Conservation (phyloP, 2,113 vertebrate species). For the Dasypus novemcinctus region DNA sequence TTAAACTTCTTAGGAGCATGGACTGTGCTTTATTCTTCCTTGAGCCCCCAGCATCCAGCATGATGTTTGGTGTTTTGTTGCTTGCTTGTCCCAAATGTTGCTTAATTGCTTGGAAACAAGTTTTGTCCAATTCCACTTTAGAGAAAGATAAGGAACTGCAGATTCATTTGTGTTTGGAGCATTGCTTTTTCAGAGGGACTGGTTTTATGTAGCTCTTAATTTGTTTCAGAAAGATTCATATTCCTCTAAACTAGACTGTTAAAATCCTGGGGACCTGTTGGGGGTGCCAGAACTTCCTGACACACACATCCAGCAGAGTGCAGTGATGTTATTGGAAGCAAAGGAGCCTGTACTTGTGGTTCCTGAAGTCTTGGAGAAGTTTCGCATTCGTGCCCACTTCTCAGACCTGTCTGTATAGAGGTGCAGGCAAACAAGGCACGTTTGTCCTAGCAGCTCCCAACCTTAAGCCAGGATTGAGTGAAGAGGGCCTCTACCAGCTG, state of each 20-base stretch:
- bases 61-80: background rate
- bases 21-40: background rate
- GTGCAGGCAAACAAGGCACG: background rate
- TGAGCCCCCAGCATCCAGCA: background rate
- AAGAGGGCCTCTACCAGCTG: background rate
- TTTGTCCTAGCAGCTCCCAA: background rate
- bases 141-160: background rate
- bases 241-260: slow-evolving; percentile 21
- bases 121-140: background rate
- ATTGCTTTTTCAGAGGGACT: slow-evolving; percentile 10
- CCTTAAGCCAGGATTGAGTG: background rate
- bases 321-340: background rate
- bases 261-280: background rate
- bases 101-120: background rate
- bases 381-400: background rate
- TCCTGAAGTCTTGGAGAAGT: background rate
- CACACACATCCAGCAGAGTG: background rate
- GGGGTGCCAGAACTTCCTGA: background rate
- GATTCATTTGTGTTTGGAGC: slow-evolving; percentile 21
- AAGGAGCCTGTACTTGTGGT: background rate
- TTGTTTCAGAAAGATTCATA: background rate
- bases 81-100: background rate
- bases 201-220: slow-evolving; percentile 31
- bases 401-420: background rate
- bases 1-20: background rate